Base-by-base conservation (phyloP, 2,888 invertebrate genomes). In the Lasius fuliginosus region DNA sequence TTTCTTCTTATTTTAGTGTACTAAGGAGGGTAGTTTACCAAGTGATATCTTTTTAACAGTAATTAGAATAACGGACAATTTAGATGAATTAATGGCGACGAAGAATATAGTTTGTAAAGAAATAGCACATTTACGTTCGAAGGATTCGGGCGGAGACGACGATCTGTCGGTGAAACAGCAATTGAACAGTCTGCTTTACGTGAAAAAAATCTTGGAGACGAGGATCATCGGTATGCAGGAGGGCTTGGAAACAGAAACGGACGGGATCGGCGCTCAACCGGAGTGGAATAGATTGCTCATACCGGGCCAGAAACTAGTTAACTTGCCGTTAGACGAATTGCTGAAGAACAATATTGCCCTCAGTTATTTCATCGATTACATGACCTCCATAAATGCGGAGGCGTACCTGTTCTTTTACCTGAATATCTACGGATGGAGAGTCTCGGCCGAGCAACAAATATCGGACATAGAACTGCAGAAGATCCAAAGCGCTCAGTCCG, bases 41-140 rank as follows among this genome's bases (percentile, higher is more conserved):
- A 97, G 97, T 89, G 99, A 99, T 91, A 96, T 97, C 92, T 99
- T 99, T 95, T 95, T 99, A 91, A 97, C 97, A 90, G 97, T 98
- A 79, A 96, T 99, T 90, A 96, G 98, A 92, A 96, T 97, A 89
- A 97, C 98, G 82, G 97, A 97, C 88, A 97, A 96, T 92, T 96
- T 97, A 65, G 98, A 98, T 84, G 99, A 99, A 95, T 95, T 99
- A 89, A 96, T 96, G 89, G 98, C 98, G 27, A 97, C 97, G 12
- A 96, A 97, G 92, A 98, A 97, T 91, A 96, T 98, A 87, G 97
- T 98, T 30, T 96, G 96, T 91, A 97, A 97, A 92, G 98, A 99
- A 95, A 98, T 98, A 94, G 97, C 97, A 89, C 96, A 97, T 93
- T 94, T 97, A 96, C 96, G 98, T 93, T 98, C 98, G 8, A 96